Evolutionary conservation across 2,113 vertebrate species (phyloP).

Genomic region (Otus sunia): DNA sequence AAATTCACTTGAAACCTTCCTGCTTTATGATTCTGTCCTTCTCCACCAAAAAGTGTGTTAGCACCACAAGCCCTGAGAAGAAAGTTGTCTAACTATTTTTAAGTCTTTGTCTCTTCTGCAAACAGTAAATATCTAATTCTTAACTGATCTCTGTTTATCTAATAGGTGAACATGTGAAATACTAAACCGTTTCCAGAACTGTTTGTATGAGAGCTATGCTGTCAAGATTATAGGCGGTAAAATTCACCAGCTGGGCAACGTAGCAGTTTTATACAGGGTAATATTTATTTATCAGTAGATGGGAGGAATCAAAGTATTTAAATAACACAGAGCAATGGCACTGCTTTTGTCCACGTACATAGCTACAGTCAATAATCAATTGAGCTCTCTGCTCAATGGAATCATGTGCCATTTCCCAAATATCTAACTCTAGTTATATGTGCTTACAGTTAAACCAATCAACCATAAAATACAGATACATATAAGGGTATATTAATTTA

Average conservation of each 20-base stretch:
- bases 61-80: not conserved
- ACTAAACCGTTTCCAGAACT: not conserved
- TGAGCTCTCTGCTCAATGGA: not conserved
- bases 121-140: not conserved
- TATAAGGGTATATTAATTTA: not conserved
- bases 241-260: not conserved
- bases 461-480: not conserved
- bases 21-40: not conserved
- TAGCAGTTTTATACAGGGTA: not conserved
- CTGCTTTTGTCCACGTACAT: not conserved
- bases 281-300: conserved; percentile 22
- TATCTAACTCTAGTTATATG: not conserved
- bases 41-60: not conserved
- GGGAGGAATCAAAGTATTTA: not conserved
- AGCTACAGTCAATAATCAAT: not conserved
- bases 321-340: not conserved
- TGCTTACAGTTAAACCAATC: not conserved
- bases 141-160: not conserved
- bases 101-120: not conserved
- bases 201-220: not conserved
- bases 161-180: not conserved
- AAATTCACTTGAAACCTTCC: not conserved
- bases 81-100: not conserved
- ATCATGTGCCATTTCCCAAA: not conserved
- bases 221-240: not conserved